These are phyloP conservation scores for Anolis carolinensis DNA, from an alignment of 2,113 vertebrate genomes.

Conservation along the genomic window DNA sequence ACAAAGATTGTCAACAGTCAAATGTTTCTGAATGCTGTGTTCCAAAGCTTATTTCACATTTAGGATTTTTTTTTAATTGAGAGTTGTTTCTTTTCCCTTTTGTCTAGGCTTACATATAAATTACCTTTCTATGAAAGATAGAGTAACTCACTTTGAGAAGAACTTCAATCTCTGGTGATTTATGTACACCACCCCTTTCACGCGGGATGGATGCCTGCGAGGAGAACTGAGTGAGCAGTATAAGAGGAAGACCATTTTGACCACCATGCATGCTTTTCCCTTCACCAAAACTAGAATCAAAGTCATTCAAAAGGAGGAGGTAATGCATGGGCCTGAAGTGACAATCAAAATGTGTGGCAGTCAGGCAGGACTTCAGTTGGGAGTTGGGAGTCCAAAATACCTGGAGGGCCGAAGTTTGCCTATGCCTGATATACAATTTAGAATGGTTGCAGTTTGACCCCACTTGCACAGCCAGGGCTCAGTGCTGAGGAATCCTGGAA, in stretches of 20 bases:
- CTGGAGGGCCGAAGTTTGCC: too few species aligned
- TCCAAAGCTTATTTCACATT: background rate
- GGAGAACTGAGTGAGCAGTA: conserved; percentile 93
- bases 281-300: conserved; percentile 95
- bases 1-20: too few species aligned
- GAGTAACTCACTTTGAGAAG: conserved; percentile 96
- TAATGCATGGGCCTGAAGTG: conserved; percentile 52
- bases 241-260: conserved; percentile 94
- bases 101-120: conserved; percentile 93
- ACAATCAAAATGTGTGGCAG: background rate
- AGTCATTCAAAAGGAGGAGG: conserved; percentile 96
- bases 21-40: background rate
- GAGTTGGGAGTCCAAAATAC: too few species aligned
- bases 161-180: conserved; percentile 94
- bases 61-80: background rate
- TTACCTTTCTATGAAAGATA: conserved; percentile 98
- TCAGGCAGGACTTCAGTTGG: background rate
- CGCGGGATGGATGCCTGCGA: conserved; percentile 90
- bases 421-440: too few species aligned
- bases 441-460: too few species aligned
- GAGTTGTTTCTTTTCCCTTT: conserved; percentile 5
- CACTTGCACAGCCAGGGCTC: too few species aligned
- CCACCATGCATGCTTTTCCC: conserved; percentile 95
- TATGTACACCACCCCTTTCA: conserved; percentile 98
- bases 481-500: too few species aligned